phyloP scores from a whole-genome alignment of 2,113 vertebrate species.

The Mus musculus region GRCm39 chr7:79450001-79450500 shows the following conservation, averaged over 20 bases:
- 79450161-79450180: not conserved
- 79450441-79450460: too few species aligned
- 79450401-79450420: fast-evolving
- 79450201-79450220: not conserved
- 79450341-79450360: too few species aligned
- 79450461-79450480: not conserved
- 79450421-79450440: fast-evolving
- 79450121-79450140: not conserved
- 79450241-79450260: not conserved
- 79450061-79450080: not conserved
- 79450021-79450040: not conserved
- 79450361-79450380: not conserved
- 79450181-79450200: not conserved
- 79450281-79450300: not conserved
- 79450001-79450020: not conserved
- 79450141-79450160: not conserved
- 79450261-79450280: not conserved
- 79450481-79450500: not conserved
- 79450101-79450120: not conserved
- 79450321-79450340: not conserved
- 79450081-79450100: not conserved
- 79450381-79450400: not conserved
- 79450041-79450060: not conserved
- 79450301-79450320: not conserved
- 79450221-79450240: not conserved